Evolutionary conservation across 2,113 vertebrate genomes (phyloP), one percentile per base, ranked within the genome.

Genomic region (Chaetura pelagica): DNA sequence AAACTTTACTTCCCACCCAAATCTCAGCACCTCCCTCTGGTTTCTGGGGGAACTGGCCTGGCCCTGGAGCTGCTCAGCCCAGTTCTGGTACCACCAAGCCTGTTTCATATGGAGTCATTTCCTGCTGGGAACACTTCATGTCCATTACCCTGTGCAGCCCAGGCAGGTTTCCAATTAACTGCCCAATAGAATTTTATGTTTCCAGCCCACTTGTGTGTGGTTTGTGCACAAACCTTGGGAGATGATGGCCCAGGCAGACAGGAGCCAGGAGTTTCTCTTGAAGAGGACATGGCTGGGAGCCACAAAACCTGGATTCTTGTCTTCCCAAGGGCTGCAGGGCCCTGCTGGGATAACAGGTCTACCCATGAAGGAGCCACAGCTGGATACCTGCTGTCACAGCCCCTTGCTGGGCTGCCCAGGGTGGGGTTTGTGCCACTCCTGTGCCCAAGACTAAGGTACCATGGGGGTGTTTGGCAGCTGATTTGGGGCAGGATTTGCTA

Each of bases 131-230:
- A 71, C 87, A 66, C 67, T 93, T 88, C 38, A 69, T 62, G 87
- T 69, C 93, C 88, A 85, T 94, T 82, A 85, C 42, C 68, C 83
- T 71, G 29, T 3, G 74, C 4, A 10, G 87, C 44, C 7, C 90
- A 73, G 90, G 84, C 93, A 79, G 61, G 66, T 91, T 86, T 75
- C 66, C 90, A 91, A 91, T 94, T 89, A 94, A 89, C 87, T 86
- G 93, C 93, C 90, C 90, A 75, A 89, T 86, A 79, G 79, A 93
- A 91, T 83, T 93, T 91, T 83, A 91, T 83, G 80, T 89, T 89
- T 66, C 93, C 72, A 94, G 57, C 66, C 87, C 62, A 22, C 79
- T 54, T 23, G 19, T n/a, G n/a, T 35, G 80, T 21, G 67, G 84
- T 62, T 89, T 79, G 87, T 58, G 62, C 84, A 89, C 40, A 93